Percentiles rank a stretch among this genome's conserved stretches.
Conservation (phyloP, 2,113 vertebrate genomes). For the Pollimyrus isidori region DNA sequence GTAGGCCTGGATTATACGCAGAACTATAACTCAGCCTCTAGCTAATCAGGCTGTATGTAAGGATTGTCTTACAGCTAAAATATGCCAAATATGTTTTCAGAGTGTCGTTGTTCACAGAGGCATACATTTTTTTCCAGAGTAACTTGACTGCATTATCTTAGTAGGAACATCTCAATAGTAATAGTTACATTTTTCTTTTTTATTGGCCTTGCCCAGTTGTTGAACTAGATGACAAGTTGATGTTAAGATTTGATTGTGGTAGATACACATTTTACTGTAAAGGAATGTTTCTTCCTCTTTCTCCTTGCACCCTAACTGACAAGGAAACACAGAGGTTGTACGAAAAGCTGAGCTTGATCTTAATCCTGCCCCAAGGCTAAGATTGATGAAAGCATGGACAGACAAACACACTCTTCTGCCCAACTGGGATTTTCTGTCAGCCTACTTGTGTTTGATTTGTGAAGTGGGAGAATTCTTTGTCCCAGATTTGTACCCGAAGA, state of each 20-base stretch:
- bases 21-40: background rate
- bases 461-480: background rate
- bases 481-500: background rate
- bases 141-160: background rate
- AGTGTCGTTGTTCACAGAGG: background rate
- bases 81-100: background rate
- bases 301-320: conserved; percentile 19
- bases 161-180: background rate
- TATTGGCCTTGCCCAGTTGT: background rate
- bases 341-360: conserved; percentile 23
- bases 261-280: conserved; percentile 21
- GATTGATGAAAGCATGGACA: conserved; percentile 34
- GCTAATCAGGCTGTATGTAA: background rate
- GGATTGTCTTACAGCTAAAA: background rate
- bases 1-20: background rate
- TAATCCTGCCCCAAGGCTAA: conserved; percentile 57
- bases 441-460: conserved; percentile 40
- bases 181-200: conserved; percentile 14
- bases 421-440: conserved; percentile 1
- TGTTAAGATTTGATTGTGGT: conserved; percentile 15
- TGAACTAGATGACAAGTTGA: background rate
- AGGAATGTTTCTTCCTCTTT: background rate
- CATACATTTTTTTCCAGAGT: background rate
- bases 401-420: conserved; percentile 40
- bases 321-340: conserved; percentile 29